These are phyloP conservation scores for Balearica regulorum DNA, from an alignment of 2,797 vertebrate species.

Conservation along the genomic window DNA sequence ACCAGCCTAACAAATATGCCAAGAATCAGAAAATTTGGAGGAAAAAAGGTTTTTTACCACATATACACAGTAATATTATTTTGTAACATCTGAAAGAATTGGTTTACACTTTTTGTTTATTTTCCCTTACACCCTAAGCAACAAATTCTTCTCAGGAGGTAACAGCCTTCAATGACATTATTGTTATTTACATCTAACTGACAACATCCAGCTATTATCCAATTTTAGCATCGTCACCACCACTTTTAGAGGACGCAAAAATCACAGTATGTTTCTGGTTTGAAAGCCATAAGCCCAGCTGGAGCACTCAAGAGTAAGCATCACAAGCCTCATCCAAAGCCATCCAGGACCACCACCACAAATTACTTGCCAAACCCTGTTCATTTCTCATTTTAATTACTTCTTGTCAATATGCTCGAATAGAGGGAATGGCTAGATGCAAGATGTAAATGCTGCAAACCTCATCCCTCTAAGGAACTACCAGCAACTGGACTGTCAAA, in stretches of 20 bases:
- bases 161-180: not conserved
- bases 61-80: not conserved
- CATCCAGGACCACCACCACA: not conserved
- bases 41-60: not conserved
- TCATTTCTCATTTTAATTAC: not conserved
- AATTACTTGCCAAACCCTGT: not conserved
- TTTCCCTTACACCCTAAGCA: not conserved
- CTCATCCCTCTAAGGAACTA: not conserved
- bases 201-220: not conserved
- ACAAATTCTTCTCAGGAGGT: not conserved
- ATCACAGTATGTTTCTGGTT: rapidly evolving
- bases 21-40: not conserved
- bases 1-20: not conserved
- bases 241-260: not conserved
- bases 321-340: not conserved
- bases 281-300: not conserved
- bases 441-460: not conserved
- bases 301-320: not conserved
- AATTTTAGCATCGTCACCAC: not conserved
- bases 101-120: not conserved
- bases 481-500: not conserved
- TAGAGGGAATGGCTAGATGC: not conserved
- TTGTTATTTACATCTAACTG: not conserved
- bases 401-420: not conserved
- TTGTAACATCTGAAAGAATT: not conserved